phyloP scores from a whole-genome alignment of 2,888 invertebrate species.

The Oxyscelio sp. region DNA sequence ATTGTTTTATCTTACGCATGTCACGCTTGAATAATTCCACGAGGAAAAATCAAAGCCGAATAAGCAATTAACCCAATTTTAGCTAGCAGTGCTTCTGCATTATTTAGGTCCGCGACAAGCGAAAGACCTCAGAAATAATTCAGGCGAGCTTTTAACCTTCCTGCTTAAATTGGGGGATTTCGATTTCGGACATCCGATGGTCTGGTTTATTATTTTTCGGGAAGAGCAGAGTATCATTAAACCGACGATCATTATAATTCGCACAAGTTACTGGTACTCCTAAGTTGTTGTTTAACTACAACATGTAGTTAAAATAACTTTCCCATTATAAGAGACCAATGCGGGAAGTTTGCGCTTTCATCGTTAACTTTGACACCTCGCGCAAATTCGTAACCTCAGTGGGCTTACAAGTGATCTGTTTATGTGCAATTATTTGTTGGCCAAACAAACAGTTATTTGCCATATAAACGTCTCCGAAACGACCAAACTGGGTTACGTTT shows the following conservation, averaged over 20 bases:
- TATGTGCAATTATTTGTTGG: no score
- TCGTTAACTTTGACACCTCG: slow-evolving; percentile 30
- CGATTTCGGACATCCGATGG: no score
- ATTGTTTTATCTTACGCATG: not conserved
- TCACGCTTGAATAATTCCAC: slow-evolving; percentile 4
- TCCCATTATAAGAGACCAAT: slow-evolving; percentile 1
- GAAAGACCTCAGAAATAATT: not conserved
- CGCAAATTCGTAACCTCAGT: slow-evolving; percentile 4
- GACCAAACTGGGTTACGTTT: no score
- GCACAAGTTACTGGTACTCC: not conserved
- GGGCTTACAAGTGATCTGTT: not conserved
- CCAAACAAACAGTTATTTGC: no score
- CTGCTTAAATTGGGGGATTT: no score
- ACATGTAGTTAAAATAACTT: slow-evolving; percentile 14
- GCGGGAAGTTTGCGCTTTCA: slow-evolving; percentile 16
- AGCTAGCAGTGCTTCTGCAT: not conserved
- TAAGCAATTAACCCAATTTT: slow-evolving; percentile 22
- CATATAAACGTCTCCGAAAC: no score
- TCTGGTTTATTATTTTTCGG: not conserved
- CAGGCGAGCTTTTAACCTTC: no score
- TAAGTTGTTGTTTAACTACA: slow-evolving; percentile 3
- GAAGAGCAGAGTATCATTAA: no score
- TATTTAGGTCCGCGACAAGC: not conserved
- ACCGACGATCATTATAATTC: not conserved
- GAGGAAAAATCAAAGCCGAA: not conserved